Evolutionary conservation across 2,888 invertebrate genomes (phyloP).

Genomic region (Diachrysia chrysitis): DNA sequence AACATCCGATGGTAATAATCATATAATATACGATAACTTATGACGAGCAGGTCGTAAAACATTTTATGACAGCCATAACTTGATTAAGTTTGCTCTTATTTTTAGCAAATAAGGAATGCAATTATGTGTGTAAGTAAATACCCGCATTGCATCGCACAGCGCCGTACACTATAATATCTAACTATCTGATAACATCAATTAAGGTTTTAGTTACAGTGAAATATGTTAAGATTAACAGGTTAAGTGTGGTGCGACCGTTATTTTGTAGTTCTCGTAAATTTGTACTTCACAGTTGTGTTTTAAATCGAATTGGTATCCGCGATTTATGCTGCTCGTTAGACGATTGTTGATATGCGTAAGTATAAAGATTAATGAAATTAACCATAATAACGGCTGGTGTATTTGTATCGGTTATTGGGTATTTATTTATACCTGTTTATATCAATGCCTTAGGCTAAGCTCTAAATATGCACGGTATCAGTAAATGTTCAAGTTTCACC

Average conservation of each 20-base stretch:
- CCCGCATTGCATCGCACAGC: slow-evolving; percentile 33
- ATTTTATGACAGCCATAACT: slow-evolving; percentile 25
- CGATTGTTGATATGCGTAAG: slow-evolving; percentile 48
- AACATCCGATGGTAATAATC: slow-evolving; percentile 8
- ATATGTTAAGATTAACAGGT: slow-evolving; percentile 65
- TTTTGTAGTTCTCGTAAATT: slow-evolving; percentile 72
- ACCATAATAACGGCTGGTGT: slow-evolving; percentile 27
- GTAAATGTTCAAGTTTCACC: slow-evolving; percentile 43
- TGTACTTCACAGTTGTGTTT: slow-evolving; percentile 70
- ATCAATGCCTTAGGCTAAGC: slow-evolving; percentile 24
- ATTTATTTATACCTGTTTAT: slow-evolving; percentile 36
- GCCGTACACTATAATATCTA: slow-evolving; percentile 45
- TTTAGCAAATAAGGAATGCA: slow-evolving; percentile 23
- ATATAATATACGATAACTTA: slow-evolving; percentile 8
- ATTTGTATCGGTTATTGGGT: slow-evolving; percentile 38
- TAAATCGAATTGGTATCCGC: slow-evolving; percentile 70
- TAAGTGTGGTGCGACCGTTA: slow-evolving; percentile 72
- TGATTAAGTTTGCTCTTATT: slow-evolving; percentile 34
- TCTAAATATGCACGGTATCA: slow-evolving; percentile 41
- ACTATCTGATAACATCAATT: slow-evolving; percentile 65
- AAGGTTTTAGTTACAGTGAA: slow-evolving; percentile 63
- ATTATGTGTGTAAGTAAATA: slow-evolving; percentile 42
- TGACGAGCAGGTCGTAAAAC: slow-evolving; percentile 10
- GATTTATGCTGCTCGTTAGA: slow-evolving; percentile 66
- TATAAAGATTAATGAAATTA: slow-evolving; percentile 47